Percentiles rank a stretch among this genome's conserved stretches.
Evolutionary conservation across 2,113 vertebrate genomes (phyloP).

Genomic region (Aspidoscelis tigris): DNA sequence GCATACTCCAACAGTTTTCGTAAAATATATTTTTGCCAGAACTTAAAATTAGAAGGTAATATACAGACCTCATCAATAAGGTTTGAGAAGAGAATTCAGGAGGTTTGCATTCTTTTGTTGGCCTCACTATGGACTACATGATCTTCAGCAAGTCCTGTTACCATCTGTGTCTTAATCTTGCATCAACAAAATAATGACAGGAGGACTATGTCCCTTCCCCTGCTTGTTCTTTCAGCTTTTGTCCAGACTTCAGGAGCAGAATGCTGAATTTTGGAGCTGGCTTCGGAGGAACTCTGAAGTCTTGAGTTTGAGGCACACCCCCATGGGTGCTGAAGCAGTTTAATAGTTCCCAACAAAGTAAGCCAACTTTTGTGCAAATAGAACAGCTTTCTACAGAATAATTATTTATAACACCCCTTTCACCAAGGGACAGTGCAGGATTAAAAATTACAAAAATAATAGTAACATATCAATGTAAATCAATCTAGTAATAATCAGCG

Average conservation of each 20-base stretch:
- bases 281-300: too few species aligned
- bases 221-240: not conserved
- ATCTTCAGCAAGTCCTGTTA: conserved; percentile 11
- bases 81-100: not conserved
- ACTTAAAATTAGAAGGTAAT: conserved; percentile 3
- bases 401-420: too few species aligned
- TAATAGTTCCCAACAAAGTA: not conserved
- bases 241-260: not conserved
- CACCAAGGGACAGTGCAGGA: too few species aligned
- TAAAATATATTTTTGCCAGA: conserved; percentile 5
- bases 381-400: not conserved
- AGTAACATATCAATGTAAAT: too few species aligned
- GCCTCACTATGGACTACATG: conserved; percentile 4
- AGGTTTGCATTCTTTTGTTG: conserved; percentile 12
- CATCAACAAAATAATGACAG: not conserved
- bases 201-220: conserved; percentile 5
- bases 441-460: too few species aligned
- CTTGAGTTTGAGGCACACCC: too few species aligned
- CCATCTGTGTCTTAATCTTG: conserved; percentile 3
- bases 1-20: conserved; percentile 5
- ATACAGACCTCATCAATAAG: not conserved
- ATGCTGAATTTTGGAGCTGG: too few species aligned
- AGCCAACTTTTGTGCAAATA: not conserved
- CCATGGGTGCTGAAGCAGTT: not conserved
- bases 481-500: too few species aligned